A percentile compares a stretch with the other conserved stretches of the same genome.
Evolutionary conservation across 2,888 invertebrate genomes (phyloP).

Genomic region (Trichacis sp.): DNA sequence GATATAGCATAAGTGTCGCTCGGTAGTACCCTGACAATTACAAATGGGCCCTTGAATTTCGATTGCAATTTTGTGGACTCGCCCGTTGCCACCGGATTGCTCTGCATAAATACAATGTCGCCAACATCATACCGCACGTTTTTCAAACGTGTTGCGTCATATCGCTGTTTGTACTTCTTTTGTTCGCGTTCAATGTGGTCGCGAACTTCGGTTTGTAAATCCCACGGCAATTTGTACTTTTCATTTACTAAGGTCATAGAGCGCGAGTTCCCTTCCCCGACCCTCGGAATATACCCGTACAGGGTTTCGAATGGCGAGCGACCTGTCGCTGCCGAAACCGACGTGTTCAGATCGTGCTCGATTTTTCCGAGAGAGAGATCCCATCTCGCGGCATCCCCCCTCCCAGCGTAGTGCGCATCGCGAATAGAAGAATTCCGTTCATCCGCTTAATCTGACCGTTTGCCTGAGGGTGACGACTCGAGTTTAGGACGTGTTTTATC

Average conservation of each 20-base stretch:
- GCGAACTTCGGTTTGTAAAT: conserved; percentile 6
- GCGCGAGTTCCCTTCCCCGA: conserved; percentile 6
- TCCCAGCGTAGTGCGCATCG: not conserved
- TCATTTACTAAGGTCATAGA: not conserved
- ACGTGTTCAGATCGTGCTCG: conserved; percentile 37
- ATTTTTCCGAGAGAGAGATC: conserved; percentile 14
- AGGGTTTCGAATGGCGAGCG: conserved; percentile 34
- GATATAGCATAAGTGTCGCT: conserved; percentile 8
- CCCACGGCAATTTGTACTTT: not conserved
- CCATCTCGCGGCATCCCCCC: conserved; percentile 12
- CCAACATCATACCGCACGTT: conserved; percentile 15
- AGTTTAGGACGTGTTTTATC: conserved; percentile 19
- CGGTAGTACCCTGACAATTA: conserved; percentile 1
- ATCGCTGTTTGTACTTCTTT: conserved; percentile 8
- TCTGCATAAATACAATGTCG: conserved; percentile 19
- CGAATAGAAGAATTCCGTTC: conserved; percentile 14
- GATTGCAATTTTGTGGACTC: conserved; percentile 26
- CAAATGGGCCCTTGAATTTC: conserved; percentile 17
- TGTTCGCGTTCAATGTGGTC: conserved; percentile 13
- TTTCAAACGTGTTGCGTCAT: conserved; percentile 3
- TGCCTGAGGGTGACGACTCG: conserved; percentile 37
- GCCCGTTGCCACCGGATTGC: conserved; percentile 13
- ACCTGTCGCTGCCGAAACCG: conserved; percentile 22
- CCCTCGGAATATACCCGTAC: conserved; percentile 27
- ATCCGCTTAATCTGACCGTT: conserved; percentile 35